These are phyloP conservation scores for Tetramorium alpestre DNA, from an alignment of 1,140 invertebrate species.

Conservation along the genomic window DNA sequence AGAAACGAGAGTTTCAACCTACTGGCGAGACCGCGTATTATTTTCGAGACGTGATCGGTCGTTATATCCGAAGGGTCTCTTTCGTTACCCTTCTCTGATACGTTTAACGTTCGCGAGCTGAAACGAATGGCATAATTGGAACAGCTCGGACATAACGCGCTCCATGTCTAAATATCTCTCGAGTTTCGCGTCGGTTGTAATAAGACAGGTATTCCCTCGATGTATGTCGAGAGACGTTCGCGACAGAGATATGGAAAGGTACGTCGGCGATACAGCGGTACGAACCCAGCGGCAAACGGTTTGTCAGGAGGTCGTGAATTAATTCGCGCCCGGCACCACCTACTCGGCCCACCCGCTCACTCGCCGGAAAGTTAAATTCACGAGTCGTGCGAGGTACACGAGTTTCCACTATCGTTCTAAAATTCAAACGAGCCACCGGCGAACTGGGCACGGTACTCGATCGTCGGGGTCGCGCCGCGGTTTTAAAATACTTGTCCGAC, in stretches of 20 bases:
- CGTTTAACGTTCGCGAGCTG: background rate
- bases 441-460: slow-evolving; percentile 63
- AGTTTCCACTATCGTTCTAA: slow-evolving; percentile 77
- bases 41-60: background rate
- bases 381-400: slow-evolving; percentile 73
- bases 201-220: background rate
- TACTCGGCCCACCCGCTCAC: slow-evolving; percentile 21
- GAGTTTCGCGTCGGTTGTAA: background rate
- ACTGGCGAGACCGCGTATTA: background rate
- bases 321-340: slow-evolving; percentile 65
- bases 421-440: slow-evolving; percentile 75
- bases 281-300: slow-evolving; percentile 62
- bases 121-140: slow-evolving; percentile 3
- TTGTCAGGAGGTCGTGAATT: slow-evolving; percentile 75
- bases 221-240: background rate
- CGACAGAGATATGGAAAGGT: background rate
- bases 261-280: background rate
- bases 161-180: background rate
- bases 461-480: slow-evolving; percentile 63
- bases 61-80: background rate
- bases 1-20: slow-evolving; percentile 2
- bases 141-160: background rate
- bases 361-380: slow-evolving; percentile 74
- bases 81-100: background rate
- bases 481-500: slow-evolving; percentile 70